phyloP scores from a whole-genome alignment of 2,797 vertebrate species.

The Phataginus tetradactyla region DNA sequence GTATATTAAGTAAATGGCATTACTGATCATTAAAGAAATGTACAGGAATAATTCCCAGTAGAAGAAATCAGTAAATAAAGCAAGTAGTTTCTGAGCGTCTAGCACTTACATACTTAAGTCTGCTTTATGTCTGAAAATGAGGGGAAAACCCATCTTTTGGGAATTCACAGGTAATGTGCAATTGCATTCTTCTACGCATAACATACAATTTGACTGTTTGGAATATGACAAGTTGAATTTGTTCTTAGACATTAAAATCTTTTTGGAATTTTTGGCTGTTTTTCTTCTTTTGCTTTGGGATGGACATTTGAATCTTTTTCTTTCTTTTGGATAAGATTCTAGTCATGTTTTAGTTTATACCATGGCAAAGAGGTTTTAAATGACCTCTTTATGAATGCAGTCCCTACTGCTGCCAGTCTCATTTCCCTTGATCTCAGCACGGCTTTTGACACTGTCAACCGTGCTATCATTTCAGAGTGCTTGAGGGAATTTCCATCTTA shows the following conservation, averaged over 20 bases:
- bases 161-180: neutral
- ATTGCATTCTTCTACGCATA: neutral
- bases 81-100: neutral
- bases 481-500: constrained; percentile 70
- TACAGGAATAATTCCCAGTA: neutral
- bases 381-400: constrained; percentile 70
- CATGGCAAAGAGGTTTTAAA: constrained; percentile 67
- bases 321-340: constrained; percentile 52
- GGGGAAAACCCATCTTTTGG: neutral
- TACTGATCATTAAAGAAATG: neutral
- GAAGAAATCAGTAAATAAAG: neutral
- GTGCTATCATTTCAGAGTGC: constrained; percentile 58
- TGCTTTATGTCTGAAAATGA: neutral
- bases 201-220: neutral
- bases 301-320: neutral
- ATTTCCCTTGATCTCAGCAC: constrained; percentile 70
- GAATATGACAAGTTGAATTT: constrained; percentile 2
- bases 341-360: constrained; percentile 69
- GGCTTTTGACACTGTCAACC: constrained; percentile 71
- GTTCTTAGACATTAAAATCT: constrained; percentile 27
- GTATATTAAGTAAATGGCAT: neutral
- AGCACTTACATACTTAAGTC: neutral
- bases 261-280: neutral
- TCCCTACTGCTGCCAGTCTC: constrained; percentile 43
- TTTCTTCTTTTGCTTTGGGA: constrained; percentile 41